phyloP scores from a whole-genome alignment of 2,888 invertebrate genomes.

The Himalopsyche tibetana region DNA sequence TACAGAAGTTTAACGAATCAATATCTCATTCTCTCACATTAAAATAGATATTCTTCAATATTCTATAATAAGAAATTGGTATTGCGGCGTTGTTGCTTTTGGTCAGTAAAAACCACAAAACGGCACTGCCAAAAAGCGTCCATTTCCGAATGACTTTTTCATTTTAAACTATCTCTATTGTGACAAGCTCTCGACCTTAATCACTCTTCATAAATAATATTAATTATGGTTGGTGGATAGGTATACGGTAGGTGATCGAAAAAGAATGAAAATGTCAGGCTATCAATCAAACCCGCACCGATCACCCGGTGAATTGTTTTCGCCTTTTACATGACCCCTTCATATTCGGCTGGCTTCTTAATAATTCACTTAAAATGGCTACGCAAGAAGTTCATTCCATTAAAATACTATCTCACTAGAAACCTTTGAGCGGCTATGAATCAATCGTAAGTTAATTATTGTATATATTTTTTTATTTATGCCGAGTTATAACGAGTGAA shows the following conservation, averaged over 20 bases:
- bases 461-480: not conserved
- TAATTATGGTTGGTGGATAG: constrained; percentile 2
- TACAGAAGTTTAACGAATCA: too few relatives aligned
- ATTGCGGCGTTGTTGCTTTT: too few relatives aligned
- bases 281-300: constrained; percentile 1
- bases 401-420: not conserved
- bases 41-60: too few relatives aligned
- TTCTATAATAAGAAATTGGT: too few relatives aligned
- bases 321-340: not conserved
- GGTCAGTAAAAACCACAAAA: too few relatives aligned
- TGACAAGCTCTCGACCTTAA: not conserved
- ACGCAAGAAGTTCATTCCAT: constrained; percentile 2
- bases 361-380: constrained; percentile 1
- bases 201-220: constrained; percentile 11
- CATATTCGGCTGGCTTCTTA: constrained; percentile 3
- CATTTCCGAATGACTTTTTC: too few relatives aligned
- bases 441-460: not conserved
- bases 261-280: constrained; percentile 18
- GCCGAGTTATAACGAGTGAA: not conserved
- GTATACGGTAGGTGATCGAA: not conserved
- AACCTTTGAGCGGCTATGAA: not conserved
- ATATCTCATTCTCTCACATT: too few relatives aligned
- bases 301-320: not conserved
- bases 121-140: too few relatives aligned
- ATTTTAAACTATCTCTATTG: too few relatives aligned